phyloP scores from a whole-genome alignment of 2,113 vertebrate species.

The Tyrannus savana region DNA sequence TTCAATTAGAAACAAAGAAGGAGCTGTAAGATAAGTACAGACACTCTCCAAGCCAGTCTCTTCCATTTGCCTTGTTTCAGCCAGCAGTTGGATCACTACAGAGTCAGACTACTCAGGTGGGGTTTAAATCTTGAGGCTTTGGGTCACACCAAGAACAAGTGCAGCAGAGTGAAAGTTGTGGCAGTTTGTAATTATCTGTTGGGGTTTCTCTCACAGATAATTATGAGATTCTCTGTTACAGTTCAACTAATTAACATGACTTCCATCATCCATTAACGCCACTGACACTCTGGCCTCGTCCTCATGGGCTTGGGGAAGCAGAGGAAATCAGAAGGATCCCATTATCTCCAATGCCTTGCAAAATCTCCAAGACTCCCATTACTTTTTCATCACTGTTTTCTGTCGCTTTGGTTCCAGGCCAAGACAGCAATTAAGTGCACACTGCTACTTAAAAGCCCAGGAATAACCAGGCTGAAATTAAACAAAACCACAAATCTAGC shows the following conservation, averaged over 20 bases:
- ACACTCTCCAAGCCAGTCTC: not conserved
- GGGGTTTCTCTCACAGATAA: not conserved
- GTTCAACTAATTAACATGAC: not conserved
- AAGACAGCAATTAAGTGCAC: not conserved
- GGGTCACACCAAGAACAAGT: not conserved
- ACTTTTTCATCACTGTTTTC: not conserved
- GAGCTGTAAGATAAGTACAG: not conserved
- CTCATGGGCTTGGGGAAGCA: rapidly evolving
- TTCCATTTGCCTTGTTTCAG: not conserved
- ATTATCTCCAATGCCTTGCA: not conserved
- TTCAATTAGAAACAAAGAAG: not conserved
- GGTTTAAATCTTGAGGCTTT: not conserved
- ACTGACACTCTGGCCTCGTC: not conserved
- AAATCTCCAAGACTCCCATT: not conserved
- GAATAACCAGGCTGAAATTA: not conserved
- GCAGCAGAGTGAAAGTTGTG: not conserved
- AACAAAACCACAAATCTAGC: not conserved
- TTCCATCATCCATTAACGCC: not conserved
- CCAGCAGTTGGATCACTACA: not conserved
- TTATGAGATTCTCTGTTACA: not conserved
- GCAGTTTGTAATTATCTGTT: not conserved
- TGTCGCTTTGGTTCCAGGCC: not conserved
- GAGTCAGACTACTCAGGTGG: not conserved
- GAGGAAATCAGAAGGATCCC: not conserved
- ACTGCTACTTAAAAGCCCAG: not conserved